Conservation (phyloP, 2,113 vertebrate genomes). For the Burhinus oedicnemus region DNA sequence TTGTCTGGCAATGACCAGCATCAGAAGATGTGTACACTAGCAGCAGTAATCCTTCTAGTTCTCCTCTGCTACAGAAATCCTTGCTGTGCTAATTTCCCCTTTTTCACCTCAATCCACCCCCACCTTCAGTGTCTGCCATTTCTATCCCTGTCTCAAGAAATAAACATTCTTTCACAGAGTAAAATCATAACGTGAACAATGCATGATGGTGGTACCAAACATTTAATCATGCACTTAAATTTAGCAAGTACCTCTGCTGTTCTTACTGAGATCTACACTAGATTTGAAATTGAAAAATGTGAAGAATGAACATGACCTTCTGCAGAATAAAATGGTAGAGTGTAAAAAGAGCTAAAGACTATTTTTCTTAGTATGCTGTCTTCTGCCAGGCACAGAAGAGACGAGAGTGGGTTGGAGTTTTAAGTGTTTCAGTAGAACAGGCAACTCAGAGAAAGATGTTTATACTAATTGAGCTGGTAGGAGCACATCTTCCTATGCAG, state of each 20-base stretch:
- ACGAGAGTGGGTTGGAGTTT: not conserved
- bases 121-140: not conserved
- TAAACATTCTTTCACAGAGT: not conserved
- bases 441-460: not conserved
- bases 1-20: not conserved
- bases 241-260: not conserved
- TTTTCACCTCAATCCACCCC: not conserved
- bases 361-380: not conserved
- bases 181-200: not conserved
- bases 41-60: not conserved
- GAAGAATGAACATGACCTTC: not conserved
- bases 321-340: not conserved
- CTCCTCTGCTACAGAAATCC: not conserved
- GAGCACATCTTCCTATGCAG: not conserved
- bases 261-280: not conserved
- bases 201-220: fast-evolving
- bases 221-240: not conserved
- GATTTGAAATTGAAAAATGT: not conserved
- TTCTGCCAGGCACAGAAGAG: not conserved
- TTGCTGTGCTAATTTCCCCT: not conserved
- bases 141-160: not conserved
- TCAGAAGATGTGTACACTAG: not conserved
- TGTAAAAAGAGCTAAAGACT: not conserved
- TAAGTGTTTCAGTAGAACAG: not conserved
- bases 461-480: not conserved